Percentiles rank a stretch among this genome's conserved stretches.
These are phyloP conservation scores for Monodelphis domestica DNA, from an alignment of 2,797 vertebrate species.

Conservation along the genomic window DNA sequence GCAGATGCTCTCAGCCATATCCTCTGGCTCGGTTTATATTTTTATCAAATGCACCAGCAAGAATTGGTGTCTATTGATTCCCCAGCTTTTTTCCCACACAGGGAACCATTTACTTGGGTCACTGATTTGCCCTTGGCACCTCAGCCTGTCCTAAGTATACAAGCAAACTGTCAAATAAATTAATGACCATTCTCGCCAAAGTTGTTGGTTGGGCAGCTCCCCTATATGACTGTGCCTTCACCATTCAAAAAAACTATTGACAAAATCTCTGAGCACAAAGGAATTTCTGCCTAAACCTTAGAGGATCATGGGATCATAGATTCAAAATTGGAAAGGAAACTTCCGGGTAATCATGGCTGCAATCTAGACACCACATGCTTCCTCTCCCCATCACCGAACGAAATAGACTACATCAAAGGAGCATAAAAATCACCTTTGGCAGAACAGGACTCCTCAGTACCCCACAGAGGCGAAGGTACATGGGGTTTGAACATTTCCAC, in stretches of 20 bases:
- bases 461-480: too few relatives aligned
- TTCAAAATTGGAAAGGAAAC: not conserved
- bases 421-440: too few relatives aligned
- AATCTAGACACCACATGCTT: too few relatives aligned
- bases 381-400: too few relatives aligned
- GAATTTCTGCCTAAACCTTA: not conserved
- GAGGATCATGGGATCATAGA: not conserved
- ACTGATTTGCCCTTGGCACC: not conserved
- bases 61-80: not conserved
- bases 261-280: not conserved
- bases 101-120: not conserved
- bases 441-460: too few relatives aligned
- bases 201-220: not conserved
- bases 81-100: not conserved
- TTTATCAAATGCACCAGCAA: not conserved
- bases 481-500: too few relatives aligned
- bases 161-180: not conserved
- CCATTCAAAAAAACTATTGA: not conserved
- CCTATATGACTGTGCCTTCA: not conserved
- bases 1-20: not conserved
- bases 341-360: too few relatives aligned
- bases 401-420: too few relatives aligned
- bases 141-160: not conserved
- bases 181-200: not conserved
- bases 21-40: slow-evolving; percentile 12